Evolutionary conservation across 2,113 vertebrate genomes (phyloP), one percentile per base, ranked within the genome.

Genomic region (Ornithorhynchus anatinus): DNA sequence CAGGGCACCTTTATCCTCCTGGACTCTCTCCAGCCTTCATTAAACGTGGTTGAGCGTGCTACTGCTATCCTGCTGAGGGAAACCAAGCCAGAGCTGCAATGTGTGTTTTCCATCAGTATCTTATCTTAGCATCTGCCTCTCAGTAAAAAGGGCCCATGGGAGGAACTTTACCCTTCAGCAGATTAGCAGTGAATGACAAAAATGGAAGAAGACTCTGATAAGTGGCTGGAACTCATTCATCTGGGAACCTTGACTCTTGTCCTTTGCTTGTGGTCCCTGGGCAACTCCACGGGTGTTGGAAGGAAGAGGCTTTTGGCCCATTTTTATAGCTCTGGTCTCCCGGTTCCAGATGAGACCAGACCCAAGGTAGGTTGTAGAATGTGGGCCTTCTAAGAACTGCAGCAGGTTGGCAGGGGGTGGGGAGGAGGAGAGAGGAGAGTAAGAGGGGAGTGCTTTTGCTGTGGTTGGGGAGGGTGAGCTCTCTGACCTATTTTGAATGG

Each of bases 151-250:
- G 59, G 10, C 82, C 39, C 5, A 20, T 59, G 31, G 43, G 9
- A 39, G 66, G 56, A 90, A 72, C 62, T 66, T 82, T 67, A 63
- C 56, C 4, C 19, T 72, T 23, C 42, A 25, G 9, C 8, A 15
- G 38, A 62, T 5, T 27, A 72, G 57, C 17, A 33, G 56, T 60
- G 75, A 67, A 12, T 32, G 71, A 69, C 22, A 29, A 75, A 85
- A 69, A 54, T 22, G 23, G 13, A 66, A 60, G 19, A 45, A 69
- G 22, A 12, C 36, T 44, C 52, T 67, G 69, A 69, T 86, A 86
- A 81, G 33, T 45, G 15, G 20, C 45, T 25, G 5, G 20, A 63
- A 59, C 42, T 36, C 27, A 20, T 38, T 8, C n/a, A 17, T 62
- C 20, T 65, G 81, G 85, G 31, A 39, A 5, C 14, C 66, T 54